Evolutionary conservation across 2,888 invertebrate genomes (phyloP), one percentile per base, ranked within the genome.

Genomic region (Amiota minor): DNA sequence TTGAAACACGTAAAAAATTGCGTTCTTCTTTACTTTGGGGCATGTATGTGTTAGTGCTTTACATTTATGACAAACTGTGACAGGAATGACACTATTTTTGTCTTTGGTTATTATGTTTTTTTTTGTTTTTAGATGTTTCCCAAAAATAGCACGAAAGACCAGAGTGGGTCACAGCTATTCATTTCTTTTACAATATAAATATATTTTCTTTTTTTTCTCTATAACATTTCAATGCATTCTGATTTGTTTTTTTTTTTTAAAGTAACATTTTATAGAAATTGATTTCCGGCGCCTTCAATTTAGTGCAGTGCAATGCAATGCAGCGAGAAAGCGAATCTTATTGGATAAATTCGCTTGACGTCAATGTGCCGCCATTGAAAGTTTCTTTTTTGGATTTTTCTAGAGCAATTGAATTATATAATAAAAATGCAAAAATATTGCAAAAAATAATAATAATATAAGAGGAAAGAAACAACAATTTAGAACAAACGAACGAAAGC

Each of bases 1-100:
- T 83, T 85, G 81, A 75, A 83, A 83, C 83, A 83, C 83, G 83
- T 83, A 83, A 83, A 86, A 83, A 83, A 83, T 83, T 86, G 83
- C 85, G 84, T 59, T 11, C 2, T 20, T 1, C n/a, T n/a, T n/a
- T n/a, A n/a, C n/a, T 81, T 84, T 81, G 79, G 77, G 75, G 80
- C 18, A 47, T 9, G n/a, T 20, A 23, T 50, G 23, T 23, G 20
- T 20, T 8, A 53, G 20, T 20, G 59, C 10, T 3, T 35, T 35
- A 35, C 35, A 35, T 35, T 35, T 35, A 59, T 59, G 59, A 59
- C 59, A 35, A 35, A 59, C 20, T 11, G 20, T 59, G 59, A 59
- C 59, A 59, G 59, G 18, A 59, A 59, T 11, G 59, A 11, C 59
- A 35, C 35, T 8, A 35, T 35, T 35, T 35, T 35, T 23, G 23